phyloP scores from a whole-genome alignment of 2,888 invertebrate genomes.

The Myopa tessellatipennis region DNA sequence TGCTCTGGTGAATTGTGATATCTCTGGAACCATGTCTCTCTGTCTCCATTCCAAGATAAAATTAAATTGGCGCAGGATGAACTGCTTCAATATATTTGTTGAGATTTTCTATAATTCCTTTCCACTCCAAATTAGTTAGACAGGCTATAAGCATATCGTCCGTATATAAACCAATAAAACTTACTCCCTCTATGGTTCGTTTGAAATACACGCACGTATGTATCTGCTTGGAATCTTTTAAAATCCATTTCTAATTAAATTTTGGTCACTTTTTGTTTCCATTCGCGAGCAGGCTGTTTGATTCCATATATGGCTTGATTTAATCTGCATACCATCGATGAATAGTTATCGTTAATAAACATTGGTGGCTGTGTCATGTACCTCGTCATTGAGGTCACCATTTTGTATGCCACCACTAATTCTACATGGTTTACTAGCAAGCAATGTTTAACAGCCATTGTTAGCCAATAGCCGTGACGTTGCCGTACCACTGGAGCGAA shows the following conservation, averaged over 20 bases:
- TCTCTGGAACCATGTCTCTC: constrained; percentile 36
- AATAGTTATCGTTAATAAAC: constrained; percentile 33
- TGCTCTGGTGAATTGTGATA: constrained; percentile 32
- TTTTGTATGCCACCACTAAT: too few relatives aligned
- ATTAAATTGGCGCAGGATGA: constrained; percentile 17
- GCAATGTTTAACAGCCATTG: too few relatives aligned
- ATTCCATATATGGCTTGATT: constrained; percentile 1
- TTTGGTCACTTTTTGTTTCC: background rate
- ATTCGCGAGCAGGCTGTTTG: constrained; percentile 15
- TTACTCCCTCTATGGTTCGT: background rate
- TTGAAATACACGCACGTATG: constrained; percentile 44
- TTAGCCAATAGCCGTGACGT: background rate
- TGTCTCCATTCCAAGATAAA: constrained; percentile 32
- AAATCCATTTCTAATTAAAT: background rate
- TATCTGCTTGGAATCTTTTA: constrained; percentile 39
- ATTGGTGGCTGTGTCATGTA: constrained; percentile 43
- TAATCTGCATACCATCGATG: background rate
- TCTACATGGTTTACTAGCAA: too few relatives aligned
- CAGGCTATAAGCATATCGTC: constrained; percentile 8
- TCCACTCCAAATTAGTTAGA: background rate
- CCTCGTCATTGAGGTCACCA: constrained; percentile 33
- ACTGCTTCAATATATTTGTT: constrained; percentile 17
- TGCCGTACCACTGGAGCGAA: constrained; percentile 40
- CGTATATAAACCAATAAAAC: background rate
- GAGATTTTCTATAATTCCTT: background rate